phyloP scores from a whole-genome alignment of 2,888 invertebrate species.

The Eurytoma californica region DNA sequence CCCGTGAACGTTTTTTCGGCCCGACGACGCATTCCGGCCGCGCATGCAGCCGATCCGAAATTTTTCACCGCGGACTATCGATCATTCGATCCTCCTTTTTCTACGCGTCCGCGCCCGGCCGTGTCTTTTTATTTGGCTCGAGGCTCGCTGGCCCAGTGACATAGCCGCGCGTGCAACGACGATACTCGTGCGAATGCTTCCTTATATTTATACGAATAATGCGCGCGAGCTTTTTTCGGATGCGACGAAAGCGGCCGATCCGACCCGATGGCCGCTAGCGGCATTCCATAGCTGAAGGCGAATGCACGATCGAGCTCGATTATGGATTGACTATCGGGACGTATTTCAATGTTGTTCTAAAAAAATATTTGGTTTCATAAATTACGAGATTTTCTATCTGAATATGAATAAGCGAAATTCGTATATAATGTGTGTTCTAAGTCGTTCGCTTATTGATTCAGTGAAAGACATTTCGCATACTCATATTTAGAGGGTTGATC shows the following conservation, averaged over 20 bases:
- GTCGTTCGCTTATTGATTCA: too few species aligned
- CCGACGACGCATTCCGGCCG: conserved; percentile 25
- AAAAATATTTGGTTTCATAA: too few species aligned
- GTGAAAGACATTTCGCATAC: too few species aligned
- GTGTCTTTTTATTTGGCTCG: neutral
- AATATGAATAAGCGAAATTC: too few species aligned
- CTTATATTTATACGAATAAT: conserved; percentile 30
- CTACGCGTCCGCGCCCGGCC: neutral
- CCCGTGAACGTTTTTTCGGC: too few species aligned
- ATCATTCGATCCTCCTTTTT: conserved; percentile 43
- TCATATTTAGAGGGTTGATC: too few species aligned
- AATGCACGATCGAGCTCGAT: neutral
- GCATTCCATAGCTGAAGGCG: conserved; percentile 11
- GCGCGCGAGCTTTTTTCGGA: conserved; percentile 3
- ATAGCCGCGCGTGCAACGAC: conserved; percentile 3
- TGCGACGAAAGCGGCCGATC: too few species aligned
- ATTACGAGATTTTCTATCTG: too few species aligned
- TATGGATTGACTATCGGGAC: too few species aligned
- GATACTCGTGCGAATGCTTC: conserved; percentile 51
- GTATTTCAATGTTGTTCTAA: too few species aligned
- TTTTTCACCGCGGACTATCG: conserved; percentile 50
- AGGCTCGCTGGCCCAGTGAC: conserved; percentile 33
- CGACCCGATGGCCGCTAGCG: neutral
- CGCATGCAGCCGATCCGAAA: conserved; percentile 25
- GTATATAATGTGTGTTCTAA: too few species aligned